Conservation (phyloP, 2,888 invertebrate species). For the Eulithis testata region DNA sequence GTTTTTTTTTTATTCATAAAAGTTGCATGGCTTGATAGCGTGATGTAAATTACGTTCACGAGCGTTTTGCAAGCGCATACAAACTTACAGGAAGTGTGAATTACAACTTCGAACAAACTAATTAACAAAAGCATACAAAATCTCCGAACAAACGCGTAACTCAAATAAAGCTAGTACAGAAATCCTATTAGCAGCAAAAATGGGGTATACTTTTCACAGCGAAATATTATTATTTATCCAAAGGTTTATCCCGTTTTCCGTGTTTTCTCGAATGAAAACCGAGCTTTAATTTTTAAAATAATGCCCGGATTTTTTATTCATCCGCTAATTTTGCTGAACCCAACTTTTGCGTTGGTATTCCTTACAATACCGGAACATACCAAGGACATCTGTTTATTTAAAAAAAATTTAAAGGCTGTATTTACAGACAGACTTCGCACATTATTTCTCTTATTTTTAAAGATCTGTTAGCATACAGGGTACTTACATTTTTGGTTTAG, state of each 20-base stretch:
- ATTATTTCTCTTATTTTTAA: no score
- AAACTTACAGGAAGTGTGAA: constrained; percentile 15
- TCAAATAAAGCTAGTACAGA: constrained; percentile 28
- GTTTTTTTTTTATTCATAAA: no score
- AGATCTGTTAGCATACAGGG: no score
- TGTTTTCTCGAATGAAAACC: constrained; percentile 27
- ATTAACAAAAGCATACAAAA: constrained; percentile 31
- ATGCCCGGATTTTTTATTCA: constrained; percentile 29
- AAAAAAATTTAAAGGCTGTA: neutral
- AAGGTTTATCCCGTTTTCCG: constrained; percentile 24
- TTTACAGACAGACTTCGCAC: no score
- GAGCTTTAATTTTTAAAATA: constrained; percentile 29
- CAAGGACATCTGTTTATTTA: neutral
- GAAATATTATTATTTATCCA: constrained; percentile 35
- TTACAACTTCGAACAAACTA: constrained; percentile 20
- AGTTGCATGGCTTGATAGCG: neutral
- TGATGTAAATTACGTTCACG: neutral
- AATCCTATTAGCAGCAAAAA: constrained; percentile 28
- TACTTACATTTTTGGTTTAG: no score
- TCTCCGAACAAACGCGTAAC: constrained; percentile 17
- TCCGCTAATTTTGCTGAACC: constrained; percentile 22
- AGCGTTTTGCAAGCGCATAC: constrained; percentile 1
- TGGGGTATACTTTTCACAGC: constrained; percentile 25
- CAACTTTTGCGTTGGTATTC: constrained; percentile 1
- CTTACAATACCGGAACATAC: neutral